phyloP scores from a whole-genome alignment of 2,797 vertebrate species.

The Protonibea diacanthus region DNA sequence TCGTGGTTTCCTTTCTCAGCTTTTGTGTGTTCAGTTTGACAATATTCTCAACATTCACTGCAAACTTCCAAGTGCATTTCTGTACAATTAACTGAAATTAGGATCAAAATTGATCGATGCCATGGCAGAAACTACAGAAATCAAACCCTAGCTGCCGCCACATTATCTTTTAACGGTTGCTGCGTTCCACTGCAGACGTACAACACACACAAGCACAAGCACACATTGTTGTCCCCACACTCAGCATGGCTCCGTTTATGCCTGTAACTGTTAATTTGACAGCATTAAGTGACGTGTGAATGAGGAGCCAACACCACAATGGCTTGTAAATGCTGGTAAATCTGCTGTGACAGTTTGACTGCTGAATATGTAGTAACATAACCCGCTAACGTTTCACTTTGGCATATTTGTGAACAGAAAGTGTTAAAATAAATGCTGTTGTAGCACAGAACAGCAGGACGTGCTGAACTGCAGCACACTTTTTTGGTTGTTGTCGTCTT shows the following conservation, averaged over 20 bases:
- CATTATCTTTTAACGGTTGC: background rate
- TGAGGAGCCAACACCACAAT: background rate
- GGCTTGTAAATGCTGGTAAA: constrained; percentile 7
- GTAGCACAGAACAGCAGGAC: background rate
- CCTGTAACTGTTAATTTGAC: constrained; percentile 13
- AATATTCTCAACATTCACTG: background rate
- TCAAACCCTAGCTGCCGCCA: background rate
- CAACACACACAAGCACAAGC: constrained; percentile 1
- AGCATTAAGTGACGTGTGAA: background rate
- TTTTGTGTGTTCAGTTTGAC: background rate
- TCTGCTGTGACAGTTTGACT: constrained; percentile 23
- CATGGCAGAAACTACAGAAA: background rate
- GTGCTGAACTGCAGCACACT: background rate
- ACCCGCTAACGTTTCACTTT: background rate
- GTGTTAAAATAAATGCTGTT: background rate
- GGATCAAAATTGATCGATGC: background rate
- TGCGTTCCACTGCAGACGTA: background rate
- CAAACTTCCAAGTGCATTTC: background rate
- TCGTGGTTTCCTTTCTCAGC: background rate
- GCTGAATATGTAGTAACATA: constrained; percentile 22
- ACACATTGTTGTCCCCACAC: background rate
- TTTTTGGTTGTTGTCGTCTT: constrained; percentile 2
- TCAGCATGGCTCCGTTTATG: background rate
- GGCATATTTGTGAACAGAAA: constrained; percentile 5
- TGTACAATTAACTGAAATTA: background rate